A percentile compares a stretch with the other conserved stretches of the same genome.
Evolutionary conservation across 2,113 vertebrate species (phyloP).

Genomic region (Archilochus colubris): DNA sequence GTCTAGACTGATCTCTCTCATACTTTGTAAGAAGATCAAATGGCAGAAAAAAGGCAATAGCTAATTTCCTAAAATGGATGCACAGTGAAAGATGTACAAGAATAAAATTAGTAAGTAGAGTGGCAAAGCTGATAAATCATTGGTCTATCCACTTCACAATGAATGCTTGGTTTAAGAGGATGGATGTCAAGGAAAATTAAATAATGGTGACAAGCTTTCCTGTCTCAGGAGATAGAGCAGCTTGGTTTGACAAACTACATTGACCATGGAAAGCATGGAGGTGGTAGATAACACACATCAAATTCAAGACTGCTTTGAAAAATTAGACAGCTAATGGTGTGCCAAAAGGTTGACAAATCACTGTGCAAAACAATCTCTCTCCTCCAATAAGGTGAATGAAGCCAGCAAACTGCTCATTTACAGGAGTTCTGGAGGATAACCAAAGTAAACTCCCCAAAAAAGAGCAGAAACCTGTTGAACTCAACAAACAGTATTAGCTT

Average conservation of each 20-base stretch:
- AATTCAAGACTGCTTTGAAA: background rate
- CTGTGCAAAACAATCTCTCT: background rate
- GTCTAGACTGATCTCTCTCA: background rate
- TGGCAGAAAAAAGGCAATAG: background rate
- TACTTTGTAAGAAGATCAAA: background rate
- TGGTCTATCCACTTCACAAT: background rate
- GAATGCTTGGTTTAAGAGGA: background rate
- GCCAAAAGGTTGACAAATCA: background rate
- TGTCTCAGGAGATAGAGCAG: background rate
- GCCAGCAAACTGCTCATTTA: background rate
- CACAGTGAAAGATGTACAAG: background rate
- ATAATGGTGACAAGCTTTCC: background rate
- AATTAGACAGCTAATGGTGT: background rate
- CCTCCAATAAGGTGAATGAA: background rate
- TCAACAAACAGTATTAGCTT: background rate
- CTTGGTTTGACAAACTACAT: background rate
- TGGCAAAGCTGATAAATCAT: background rate
- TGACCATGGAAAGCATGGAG: background rate
- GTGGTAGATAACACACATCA: background rate
- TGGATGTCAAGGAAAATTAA: background rate
- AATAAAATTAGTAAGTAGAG: constrained; percentile 1
- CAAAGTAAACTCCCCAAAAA: background rate
- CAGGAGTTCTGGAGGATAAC: background rate
- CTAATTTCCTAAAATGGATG: background rate
- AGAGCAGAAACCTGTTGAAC: background rate